Evolutionary conservation across 2,797 vertebrate genomes (phyloP).

Genomic region (Melanotaenia parkinsoni): DNA sequence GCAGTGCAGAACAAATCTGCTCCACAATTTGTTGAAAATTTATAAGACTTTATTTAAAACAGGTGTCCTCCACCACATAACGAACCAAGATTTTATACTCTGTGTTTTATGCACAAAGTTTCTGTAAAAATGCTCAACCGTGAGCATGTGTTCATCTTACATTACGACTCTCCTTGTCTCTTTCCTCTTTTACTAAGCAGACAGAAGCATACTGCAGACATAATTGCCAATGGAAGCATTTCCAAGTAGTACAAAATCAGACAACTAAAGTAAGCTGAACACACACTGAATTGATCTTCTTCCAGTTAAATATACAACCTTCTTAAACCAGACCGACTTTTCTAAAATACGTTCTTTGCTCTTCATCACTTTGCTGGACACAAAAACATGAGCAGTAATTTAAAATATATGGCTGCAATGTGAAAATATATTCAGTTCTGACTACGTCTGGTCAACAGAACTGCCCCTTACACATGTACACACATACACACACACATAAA

Average conservation of each 20-base stretch:
- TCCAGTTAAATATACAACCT: constrained; percentile 4
- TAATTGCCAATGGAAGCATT: neutral
- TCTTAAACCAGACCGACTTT: constrained; percentile 9
- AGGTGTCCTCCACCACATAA: neutral
- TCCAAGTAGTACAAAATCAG: constrained; percentile 21
- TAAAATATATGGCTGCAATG: constrained; percentile 35
- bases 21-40: neutral
- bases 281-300: constrained; percentile 31
- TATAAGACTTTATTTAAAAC: neutral
- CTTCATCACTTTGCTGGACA: constrained; percentile 18
- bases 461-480: neutral
- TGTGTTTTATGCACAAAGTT: neutral
- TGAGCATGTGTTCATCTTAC: neutral
- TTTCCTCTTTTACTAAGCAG: neutral
- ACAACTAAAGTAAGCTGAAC: neutral
- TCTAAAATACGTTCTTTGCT: constrained; percentile 5
- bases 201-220: neutral
- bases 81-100: neutral
- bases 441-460: constrained; percentile 65
- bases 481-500: neutral
- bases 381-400: neutral
- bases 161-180: neutral
- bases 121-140: neutral
- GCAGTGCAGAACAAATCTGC: neutral
- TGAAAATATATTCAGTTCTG: constrained; percentile 60